Evolutionary conservation across 2,113 vertebrate species (phyloP), one percentile per base, ranked within the genome.

Genomic region (Sinocyclocheilus rhinocerous): DNA sequence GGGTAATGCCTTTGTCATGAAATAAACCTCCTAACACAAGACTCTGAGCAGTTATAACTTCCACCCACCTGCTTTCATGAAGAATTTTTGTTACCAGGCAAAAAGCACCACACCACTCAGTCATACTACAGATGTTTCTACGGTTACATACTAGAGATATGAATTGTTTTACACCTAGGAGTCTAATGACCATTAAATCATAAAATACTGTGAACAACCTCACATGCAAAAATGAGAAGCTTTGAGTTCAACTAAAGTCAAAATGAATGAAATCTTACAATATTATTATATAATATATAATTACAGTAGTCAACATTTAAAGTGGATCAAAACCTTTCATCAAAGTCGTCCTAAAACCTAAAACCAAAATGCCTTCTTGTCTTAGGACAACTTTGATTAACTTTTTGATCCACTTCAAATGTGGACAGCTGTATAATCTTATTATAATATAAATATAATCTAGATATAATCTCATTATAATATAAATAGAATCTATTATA

Each of bases 71-170:
- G 15, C 26, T 77, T 55, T 77, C 48, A 33, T 33, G 48, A 55
- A 33, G 2, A 26, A 39, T 11, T 72, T 76, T 18, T 50, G n/a
- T 33, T 55, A 33, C 45, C 48, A 26, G n/a, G 48, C 48, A 77
- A 16, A 33, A 77, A 55, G 24, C 15, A 55, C 1, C 48, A 26
- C 48, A 33, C 11, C 26, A 26, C 48, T 50, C 50, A 8, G 9
- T 55, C n/a, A 48, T 24, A 75, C 72, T 24, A 10, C 16, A 77
- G 48, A 29, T 77, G 24, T 76, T 52, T 76, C 75, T 52, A 76
- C 52, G 48, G 45, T 33, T 77, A 55, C 76, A 77, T 55, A 55
- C 50, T 18, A 33, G 26, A 55, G 50, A 77, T 26, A 77, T 11
- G 0, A 42, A 72, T 72, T 22, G 6, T 77, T 76, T 55, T 55